Base-by-base conservation (phyloP, 1,140 invertebrate species). In the Catajapyx aquilonaris region DNA sequence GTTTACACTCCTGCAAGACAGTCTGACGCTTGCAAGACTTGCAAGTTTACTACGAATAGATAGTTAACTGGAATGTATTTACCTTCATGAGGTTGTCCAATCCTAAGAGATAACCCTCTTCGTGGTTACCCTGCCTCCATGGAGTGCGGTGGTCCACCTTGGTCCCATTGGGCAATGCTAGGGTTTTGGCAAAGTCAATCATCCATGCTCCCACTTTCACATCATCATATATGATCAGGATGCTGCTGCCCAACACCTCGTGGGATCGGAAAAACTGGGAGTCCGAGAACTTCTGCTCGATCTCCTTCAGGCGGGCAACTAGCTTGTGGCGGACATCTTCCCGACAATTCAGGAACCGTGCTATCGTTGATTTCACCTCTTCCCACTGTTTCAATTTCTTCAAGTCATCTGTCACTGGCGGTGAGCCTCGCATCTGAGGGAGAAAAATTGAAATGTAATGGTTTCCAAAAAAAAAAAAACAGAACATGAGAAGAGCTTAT, bases 121-220 rank as follows among this genome's bases (percentile, higher is more conserved):
- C 90, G 46, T 88, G 81, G 52, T 94, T 95, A 10, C 88, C 88
- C 44, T 81, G 72, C 25, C 66, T 51, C 90, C 90, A 95, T 19
- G 64, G 55, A 10, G 55, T 59, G 32, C 81, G 64, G 52, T 95
- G 90, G 35, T 72, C 71, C 2, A 93, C 65, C 34, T 52, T 61
- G 10, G 71, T 46, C 10, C 70, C 71, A 20, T 72, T 61, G 1
- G 85, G 80, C 20, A 93, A 57, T 32, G 66, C 62, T 11, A 73
- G 63, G 1, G 84, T 90, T 52, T 95, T 95, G 11, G 84, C 88
- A 61, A 96, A 96, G 53, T 96, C 91, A 38, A 96, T 96, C 41
- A 96, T 64, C 88, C 88, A 96, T 2, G 80, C 80, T 35, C 83
- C 81, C 3, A 84, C 78, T 44, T 75, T 73, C 36, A 71, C 68